Evolutionary conservation across 2,888 invertebrate genomes (phyloP), one percentile per base, ranked within the genome.

Genomic region (Pinctada fucata): DNA sequence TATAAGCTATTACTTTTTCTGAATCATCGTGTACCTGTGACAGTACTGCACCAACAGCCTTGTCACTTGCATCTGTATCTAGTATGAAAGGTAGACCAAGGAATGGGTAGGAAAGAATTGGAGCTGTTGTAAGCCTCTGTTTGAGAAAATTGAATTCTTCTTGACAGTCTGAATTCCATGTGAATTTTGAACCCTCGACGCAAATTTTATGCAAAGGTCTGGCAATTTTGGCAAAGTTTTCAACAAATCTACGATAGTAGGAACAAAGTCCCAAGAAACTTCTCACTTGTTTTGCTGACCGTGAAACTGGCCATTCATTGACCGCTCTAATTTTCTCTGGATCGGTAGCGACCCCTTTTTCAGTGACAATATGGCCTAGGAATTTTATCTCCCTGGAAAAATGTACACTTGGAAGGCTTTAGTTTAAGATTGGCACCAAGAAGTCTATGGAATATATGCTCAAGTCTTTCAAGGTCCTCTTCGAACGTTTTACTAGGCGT

Each of bases 31-130:
- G 31, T 31, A 67, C 13, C 16, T 76, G 76, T 50, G 76, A 66
- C 5, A 72, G 76, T 3, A 82, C 80, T 8, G 78, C 80, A n/a
- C 84, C 86, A 3, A 87, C 73, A 3, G 76, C 82, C 47, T 10
- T 16, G 10, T 52, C 78, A 75, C 82, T 83, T 4, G 85, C 86
- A 75, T 85, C 83, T n/a, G 81, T 84, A 66, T 85, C 84, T 5
- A 83, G 47, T 6, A 84, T 69, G 64, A 81, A 83, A 3, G 68
- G 45, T 16, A 45, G 58, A 4, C 63, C 13, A 64, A 65, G 64
- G 50, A 76, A 69, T 8, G 85, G 85, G 58, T 77, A 82, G 6
- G 63, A 68, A 16, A 80, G 67, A 10, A 82, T 74, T 3, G 82
- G 82, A n/a, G 72, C 31, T 10, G 68, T 50, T 0, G 52, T 72